Evolutionary conservation across 2,113 vertebrate genomes (phyloP), one percentile per base, ranked within the genome.

Genomic region (Cheilinus undulatus): DNA sequence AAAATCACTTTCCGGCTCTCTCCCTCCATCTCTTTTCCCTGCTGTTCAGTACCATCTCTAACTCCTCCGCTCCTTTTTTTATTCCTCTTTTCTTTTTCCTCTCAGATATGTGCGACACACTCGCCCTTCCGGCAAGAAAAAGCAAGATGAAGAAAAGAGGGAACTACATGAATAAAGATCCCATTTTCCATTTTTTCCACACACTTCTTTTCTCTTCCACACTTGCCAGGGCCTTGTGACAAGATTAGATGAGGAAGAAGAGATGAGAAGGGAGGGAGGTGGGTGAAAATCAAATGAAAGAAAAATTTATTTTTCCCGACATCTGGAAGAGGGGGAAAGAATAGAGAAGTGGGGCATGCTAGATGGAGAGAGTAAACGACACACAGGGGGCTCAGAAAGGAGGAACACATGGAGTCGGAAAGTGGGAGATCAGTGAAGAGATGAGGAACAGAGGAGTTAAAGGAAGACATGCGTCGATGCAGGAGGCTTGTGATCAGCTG

Each of bases 341-440:
- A 69, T 24, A 26, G 61, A 79, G 53, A 48, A 51, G 26, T 43
- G 56, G 26, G 64, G 28, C 66, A 19, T 34, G 48, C 5, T 34
- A 69, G 73, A 85, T 53, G 56, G 82, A 86, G 65, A 87, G 74
- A 71, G 82, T 85, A 80, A 85, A 89, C 68, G 65, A 82, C 76
- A 76, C 78, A 79, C 80, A 85, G 77, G 58, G 40, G 69, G 84
- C 90, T 88, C 84, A 91, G 71, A 91, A 61, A 54, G 54, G 48
- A 81, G 58, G 80, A 49, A 22, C 34, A 48, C 43, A 3, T 49
- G 45, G 58, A 70, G 82, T 74, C 26, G 42, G 59, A 53, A 52
- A 71, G 42, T 30, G 50, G 49, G 64, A 73, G 80, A 84, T 83
- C 71, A 85, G 82, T 43, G 36, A 40, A 32, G 71, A 69, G 73